Conservation (phyloP, 2,797 vertebrate species). For the Phrynocephalus guinanensis region DNA sequence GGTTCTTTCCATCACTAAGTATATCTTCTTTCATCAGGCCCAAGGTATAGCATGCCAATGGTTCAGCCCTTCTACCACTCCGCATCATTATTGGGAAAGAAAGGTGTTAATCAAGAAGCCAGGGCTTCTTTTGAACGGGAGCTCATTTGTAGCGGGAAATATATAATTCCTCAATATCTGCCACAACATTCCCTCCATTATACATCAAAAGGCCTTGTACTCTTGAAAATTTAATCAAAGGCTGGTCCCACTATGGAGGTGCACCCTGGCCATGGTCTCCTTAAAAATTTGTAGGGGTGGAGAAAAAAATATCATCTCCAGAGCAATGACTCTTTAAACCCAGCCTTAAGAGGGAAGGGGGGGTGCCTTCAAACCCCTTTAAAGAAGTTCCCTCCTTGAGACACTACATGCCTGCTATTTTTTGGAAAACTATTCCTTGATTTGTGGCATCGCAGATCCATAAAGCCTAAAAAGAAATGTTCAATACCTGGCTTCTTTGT, state of each 20-base stretch:
- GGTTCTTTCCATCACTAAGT: not conserved
- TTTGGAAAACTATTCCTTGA: slow-evolving; percentile 13
- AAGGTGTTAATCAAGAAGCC: not conserved
- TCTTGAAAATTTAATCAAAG: slow-evolving; percentile 44
- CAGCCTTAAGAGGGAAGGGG: not conserved
- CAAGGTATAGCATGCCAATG: fast-evolving
- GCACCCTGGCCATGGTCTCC: not conserved
- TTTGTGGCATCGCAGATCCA: not conserved
- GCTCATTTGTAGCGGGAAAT: not conserved
- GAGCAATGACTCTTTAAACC: slow-evolving; percentile 9
- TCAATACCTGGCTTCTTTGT: not conserved
- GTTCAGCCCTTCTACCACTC: fast-evolving
- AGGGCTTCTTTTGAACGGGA: fast-evolving
- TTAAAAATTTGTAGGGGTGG: fast-evolving
- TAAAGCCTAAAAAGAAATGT: slow-evolving; percentile 6
- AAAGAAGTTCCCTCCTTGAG: slow-evolving; percentile 4
- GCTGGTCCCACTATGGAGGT: not conserved
- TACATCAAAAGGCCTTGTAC: not conserved
- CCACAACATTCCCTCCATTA: slow-evolving; percentile 1
- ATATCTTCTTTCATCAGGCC: not conserved
- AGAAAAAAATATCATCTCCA: not conserved
- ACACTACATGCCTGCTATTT: slow-evolving; percentile 1
- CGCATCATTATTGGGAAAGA: fast-evolving
- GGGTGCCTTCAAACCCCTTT: not conserved
- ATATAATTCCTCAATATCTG: slow-evolving; percentile 27